Percentiles rank a stretch among this genome's conserved stretches.
Evolutionary conservation across 1,140 invertebrate species (phyloP).

Genomic region (Adelges cooleyi): DNA sequence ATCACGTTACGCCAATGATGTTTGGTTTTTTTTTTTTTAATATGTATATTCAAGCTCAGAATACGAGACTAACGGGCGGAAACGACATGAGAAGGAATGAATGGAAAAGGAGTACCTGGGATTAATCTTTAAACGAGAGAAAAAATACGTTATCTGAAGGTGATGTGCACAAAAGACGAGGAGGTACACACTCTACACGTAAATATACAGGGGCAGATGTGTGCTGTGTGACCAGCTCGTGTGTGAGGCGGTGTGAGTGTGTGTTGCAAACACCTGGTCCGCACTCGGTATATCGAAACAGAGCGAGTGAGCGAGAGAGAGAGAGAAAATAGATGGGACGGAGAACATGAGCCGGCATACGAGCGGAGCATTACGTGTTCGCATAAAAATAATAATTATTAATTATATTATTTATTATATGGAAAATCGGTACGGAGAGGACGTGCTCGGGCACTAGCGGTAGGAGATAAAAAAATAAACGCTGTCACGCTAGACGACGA

Average conservation of each 20-base stretch:
- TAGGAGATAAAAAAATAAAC: too few species aligned
- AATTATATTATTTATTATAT: background rate
- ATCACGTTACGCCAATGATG: conserved; percentile 2
- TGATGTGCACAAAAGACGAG: conserved; percentile 20
- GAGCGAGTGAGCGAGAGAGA: too few species aligned
- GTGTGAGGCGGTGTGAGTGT: too few species aligned
- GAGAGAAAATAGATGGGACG: too few species aligned
- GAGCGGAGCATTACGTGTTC: conserved; percentile 1
- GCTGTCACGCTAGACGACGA: too few species aligned
- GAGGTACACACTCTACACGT: background rate
- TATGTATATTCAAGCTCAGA: too few species aligned
- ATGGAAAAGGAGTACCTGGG: conserved; percentile 18
- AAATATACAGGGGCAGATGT: conserved; percentile 5
- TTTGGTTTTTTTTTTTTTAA: background rate
- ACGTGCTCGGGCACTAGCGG: too few species aligned
- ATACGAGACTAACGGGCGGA: too few species aligned
- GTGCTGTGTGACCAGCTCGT: conserved; percentile 14
- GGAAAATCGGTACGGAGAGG: too few species aligned
- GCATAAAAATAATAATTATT: background rate
- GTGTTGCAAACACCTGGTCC: conserved; percentile 9
- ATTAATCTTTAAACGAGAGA: background rate
- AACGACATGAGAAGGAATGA: background rate
- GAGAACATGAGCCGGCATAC: conserved; percentile 12
- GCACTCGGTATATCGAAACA: background rate
- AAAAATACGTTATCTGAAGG: conserved; percentile 23